phyloP scores from a whole-genome alignment of 2,797 vertebrate genomes.

The Falco columbarius region DNA sequence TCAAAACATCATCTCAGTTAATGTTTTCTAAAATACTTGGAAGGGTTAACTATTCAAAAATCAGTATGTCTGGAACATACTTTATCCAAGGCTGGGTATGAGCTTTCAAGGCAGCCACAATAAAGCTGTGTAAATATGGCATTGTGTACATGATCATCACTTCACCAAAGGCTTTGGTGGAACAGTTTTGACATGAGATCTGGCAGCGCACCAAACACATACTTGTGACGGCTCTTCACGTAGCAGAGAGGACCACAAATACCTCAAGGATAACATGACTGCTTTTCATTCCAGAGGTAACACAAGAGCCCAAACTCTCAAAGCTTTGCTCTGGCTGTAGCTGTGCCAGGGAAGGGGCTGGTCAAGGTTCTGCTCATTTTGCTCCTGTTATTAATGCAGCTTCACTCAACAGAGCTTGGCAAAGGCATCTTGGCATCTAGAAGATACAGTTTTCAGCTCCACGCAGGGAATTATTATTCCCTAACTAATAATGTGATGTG shows the following conservation, averaged over 20 bases:
- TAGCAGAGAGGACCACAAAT: not conserved
- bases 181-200: not conserved
- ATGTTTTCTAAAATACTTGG: not conserved
- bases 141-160: fast-evolving
- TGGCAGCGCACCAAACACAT: not conserved
- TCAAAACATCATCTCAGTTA: not conserved
- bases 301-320: not conserved
- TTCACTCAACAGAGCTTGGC: not conserved
- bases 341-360: not conserved
- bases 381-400: not conserved
- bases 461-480: not conserved
- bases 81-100: not conserved
- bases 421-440: not conserved
- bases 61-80: not conserved
- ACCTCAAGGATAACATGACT: fast-evolving
- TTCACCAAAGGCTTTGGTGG: not conserved
- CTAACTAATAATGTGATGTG: not conserved
- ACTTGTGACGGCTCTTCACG: not conserved
- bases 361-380: not conserved
- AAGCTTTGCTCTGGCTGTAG: not conserved
- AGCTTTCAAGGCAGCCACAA: not conserved
- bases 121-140: fast-evolving
- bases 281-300: not conserved
- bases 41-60: not conserved
- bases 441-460: not conserved